Evolutionary conservation across 2,888 invertebrate genomes (phyloP), one percentile per base, ranked within the genome.

Genomic region (Thereva nobilitata): DNA sequence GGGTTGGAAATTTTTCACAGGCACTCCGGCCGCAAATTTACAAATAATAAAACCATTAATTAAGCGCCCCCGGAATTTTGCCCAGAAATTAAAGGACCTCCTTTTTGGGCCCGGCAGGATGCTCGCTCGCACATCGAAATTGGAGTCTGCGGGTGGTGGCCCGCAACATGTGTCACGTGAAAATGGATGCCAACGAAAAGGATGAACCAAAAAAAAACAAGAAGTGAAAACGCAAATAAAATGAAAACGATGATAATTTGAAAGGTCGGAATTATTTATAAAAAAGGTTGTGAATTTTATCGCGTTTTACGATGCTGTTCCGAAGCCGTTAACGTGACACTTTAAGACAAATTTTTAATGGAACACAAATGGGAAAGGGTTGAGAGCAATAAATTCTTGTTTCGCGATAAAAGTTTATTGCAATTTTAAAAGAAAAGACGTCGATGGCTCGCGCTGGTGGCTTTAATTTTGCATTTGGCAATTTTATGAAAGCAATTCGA

Each of bases 11-110:
- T 23, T 23, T 23, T 61, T 61, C 61, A 50, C 50, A 61, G 50
- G 61, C 42, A 61, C 50, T 61, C 61, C 41, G 34, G 61, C 61
- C 61, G 50, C 61, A 61, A 61, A 61, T 61, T 61, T 61, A 61
- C 61, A 61, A 61, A 61, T 61, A 61, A 61, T 61, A 61, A 61
- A 61, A 61, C 61, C 61, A 61, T 61, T 61, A 61, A 61, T 61
- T 61, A 61, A 61, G 61, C 61, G 61, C 61, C 61, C 61, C 61
- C 49, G 61, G 61, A 61, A 49, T 61, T 50, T 12, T 23, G 50
- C 5, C 50, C 50, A 50, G 61, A 61, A 61, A 50, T 61, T 50
- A 61, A 61, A 61, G 50, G 50, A 34, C 50, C 50, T 44, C 41
- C 61, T 61, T 50, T 23, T 2, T 2, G 23, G 23, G 61, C 61